Base-by-base conservation (phyloP, 2,888 invertebrate genomes). In the Lochmaea capreae region DNA sequence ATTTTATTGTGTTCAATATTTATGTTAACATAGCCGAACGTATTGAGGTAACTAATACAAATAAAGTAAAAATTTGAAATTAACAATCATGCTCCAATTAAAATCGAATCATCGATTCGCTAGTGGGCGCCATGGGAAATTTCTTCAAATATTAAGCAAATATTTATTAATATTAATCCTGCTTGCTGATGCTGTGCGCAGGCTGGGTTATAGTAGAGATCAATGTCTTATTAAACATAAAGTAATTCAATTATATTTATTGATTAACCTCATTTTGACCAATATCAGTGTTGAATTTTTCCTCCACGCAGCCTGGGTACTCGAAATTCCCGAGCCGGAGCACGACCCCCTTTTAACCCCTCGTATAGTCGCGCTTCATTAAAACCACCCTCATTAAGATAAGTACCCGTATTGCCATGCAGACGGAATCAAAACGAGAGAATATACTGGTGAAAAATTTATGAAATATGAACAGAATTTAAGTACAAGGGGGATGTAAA, bases 331-430 rank as follows among this genome's bases (percentile, higher is more conserved):
- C 62, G 16, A 42, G 43, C 62, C 12, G 42, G 22, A 39, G 16
- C 43, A 43, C 43, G 2, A 33, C 14, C 62, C 10, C 58, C 71
- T 58, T n/a, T 57, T 26, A 58, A 67, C 43, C 43, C 67, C 65
- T 61, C 62, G 42, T 62, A 62, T 16, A 72, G 33, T 66, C 75
- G 75, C 78, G 80, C 82, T 80, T 82, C 80, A 80, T 81, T 81
- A 80, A 80, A 80, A 77, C 78, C 74, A 76, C 76, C 79, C 78
- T 82, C 81, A 81, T 82, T 82, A 80, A 78, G 80, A 81, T 79
- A 77, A 82, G 79, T 80, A 77, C 80, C 79, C 79, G 80, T 78
- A 79, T 79, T 76, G 72, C 77, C 71, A 65, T 74, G 73, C 73
- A 76, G 75, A 73, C 70, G 71, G 75, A 73, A 77, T 73, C 58